Percentiles rank a stretch among this genome's conserved stretches.
These are phyloP conservation scores for Teleogryllus occipitalis DNA, from an alignment of 1,140 invertebrate genomes.

Conservation along the genomic window DNA sequence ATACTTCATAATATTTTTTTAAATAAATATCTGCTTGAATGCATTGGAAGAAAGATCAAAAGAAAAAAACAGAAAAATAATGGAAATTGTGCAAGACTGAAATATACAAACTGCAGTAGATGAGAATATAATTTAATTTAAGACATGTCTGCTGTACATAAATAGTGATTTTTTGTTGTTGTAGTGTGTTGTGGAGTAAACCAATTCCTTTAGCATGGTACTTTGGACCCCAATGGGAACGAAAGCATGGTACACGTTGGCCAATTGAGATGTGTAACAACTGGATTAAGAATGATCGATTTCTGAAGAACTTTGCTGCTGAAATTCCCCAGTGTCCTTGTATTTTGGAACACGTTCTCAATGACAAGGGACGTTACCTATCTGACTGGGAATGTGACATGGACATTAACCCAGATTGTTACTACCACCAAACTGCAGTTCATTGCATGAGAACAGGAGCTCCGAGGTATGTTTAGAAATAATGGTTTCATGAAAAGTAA, in stretches of 20 bases:
- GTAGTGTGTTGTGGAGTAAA: slow-evolving; percentile 74
- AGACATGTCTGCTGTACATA: background rate
- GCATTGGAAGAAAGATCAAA: no score
- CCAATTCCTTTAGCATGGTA: slow-evolving; percentile 91
- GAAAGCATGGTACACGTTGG: slow-evolving; percentile 68
- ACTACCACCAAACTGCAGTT: slow-evolving; percentile 76
- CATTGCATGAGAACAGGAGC: slow-evolving; percentile 89
- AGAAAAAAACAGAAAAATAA: no score
- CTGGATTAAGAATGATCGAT: slow-evolving; percentile 81
- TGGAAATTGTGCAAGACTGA: no score
- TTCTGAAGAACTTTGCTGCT: slow-evolving; percentile 77
- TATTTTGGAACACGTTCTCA: slow-evolving; percentile 76
- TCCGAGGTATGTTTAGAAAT: slow-evolving; percentile 61
- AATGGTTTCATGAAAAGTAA: no score
- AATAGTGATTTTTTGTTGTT: background rate
- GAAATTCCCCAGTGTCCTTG: slow-evolving; percentile 86
- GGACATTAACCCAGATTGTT: slow-evolving; percentile 81
- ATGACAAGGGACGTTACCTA: slow-evolving; percentile 85
- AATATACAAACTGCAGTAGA: no score
- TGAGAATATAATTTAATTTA: no score
- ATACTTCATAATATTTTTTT: no score
- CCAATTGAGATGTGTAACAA: slow-evolving; percentile 70
- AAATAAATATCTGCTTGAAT: no score
- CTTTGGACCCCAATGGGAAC: slow-evolving; percentile 79
- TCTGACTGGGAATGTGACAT: slow-evolving; percentile 88